phyloP scores from a whole-genome alignment of 2,888 invertebrate species.

The Microplitis deprimator region DNA sequence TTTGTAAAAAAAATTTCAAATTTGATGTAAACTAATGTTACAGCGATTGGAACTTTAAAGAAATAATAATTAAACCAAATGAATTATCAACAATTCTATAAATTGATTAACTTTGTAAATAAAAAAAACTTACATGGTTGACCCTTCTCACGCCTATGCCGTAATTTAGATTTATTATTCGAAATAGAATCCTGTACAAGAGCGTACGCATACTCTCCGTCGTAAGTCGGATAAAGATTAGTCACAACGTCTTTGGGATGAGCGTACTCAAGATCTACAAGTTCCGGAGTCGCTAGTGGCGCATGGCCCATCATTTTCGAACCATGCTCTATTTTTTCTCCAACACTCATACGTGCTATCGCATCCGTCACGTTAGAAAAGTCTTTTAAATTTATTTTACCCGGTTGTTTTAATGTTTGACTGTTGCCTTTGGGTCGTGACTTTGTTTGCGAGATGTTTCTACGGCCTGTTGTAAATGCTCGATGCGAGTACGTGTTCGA shows the following conservation, averaged over 20 bases:
- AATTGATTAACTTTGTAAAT: constrained; percentile 20
- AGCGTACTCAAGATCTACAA: constrained; percentile 84
- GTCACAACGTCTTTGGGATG: constrained; percentile 78
- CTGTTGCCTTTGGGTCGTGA: constrained; percentile 79
- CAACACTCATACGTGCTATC: constrained; percentile 78
- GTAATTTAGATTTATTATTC: constrained; percentile 75
- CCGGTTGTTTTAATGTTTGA: constrained; percentile 86
- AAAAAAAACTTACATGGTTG: constrained; percentile 74
- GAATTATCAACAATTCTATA: constrained; percentile 23
- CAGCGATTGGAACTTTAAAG: neutral
- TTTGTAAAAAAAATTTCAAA: too few species aligned
- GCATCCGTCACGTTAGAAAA: constrained; percentile 91
- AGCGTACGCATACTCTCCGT: constrained; percentile 79
- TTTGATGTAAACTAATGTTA: too few species aligned
- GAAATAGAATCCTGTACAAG: constrained; percentile 78
- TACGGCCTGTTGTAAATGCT: constrained; percentile 81
- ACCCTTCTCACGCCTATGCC: constrained; percentile 78
- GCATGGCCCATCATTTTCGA: constrained; percentile 75
- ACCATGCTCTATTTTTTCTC: constrained; percentile 70
- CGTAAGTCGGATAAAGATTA: constrained; percentile 73
- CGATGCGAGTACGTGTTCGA: constrained; percentile 80
- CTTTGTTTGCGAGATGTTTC: constrained; percentile 76
- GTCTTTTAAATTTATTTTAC: constrained; percentile 90
- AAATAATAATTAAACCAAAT: neutral
- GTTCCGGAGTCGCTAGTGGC: constrained; percentile 83